Evolutionary conservation across 2,113 vertebrate species (phyloP), one percentile per base, ranked within the genome.

Genomic region (Phaethon lepturus): DNA sequence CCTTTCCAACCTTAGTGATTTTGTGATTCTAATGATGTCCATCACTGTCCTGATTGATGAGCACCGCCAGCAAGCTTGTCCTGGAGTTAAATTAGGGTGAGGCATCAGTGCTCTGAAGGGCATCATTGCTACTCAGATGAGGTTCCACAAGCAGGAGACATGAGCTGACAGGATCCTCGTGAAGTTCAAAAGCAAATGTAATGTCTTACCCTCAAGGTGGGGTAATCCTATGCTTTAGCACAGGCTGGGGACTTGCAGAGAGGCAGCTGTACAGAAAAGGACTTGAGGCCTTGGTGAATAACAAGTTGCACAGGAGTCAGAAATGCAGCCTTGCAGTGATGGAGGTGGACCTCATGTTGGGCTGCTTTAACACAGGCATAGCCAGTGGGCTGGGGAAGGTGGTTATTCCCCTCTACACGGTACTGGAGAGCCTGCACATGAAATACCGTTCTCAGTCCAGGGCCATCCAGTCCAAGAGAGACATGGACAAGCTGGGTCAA

Each of bases 321-420:
- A 17, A 55, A 6, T 2, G 14, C 9, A 74, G 8, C 50, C 38
- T 78, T 49, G 49, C 71, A 82, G 28, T 56, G 86, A 6, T 3
- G 17, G 56, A 52, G 10, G 17, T 31, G 35, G 67, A 20, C 7
- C 6, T 53, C n/a, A 1, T 14, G 4, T 31, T 28, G 38, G 14
- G 68, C 42, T 74, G 50, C 45, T 84, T 49, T 24, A 86, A 40
- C 26, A 11, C 26, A 69, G 28, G 10, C 0, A 0, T 12, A 74
- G 40, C 8, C 59, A 58, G 42, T 0, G 0, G 77, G 9, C 22
- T 45, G 52, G 52, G 13, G 50, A 87, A 78, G 2, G 6, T 3
- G 13, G 15, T 74, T 50, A 47, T 63, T 78, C 50, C 26, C 26
- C 28, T 52, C 22, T 52, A 12, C 3, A 2, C 6, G 7, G 31